Base-by-base conservation (phyloP, 2,888 invertebrate species). In the Mayetiola destructor region DNA sequence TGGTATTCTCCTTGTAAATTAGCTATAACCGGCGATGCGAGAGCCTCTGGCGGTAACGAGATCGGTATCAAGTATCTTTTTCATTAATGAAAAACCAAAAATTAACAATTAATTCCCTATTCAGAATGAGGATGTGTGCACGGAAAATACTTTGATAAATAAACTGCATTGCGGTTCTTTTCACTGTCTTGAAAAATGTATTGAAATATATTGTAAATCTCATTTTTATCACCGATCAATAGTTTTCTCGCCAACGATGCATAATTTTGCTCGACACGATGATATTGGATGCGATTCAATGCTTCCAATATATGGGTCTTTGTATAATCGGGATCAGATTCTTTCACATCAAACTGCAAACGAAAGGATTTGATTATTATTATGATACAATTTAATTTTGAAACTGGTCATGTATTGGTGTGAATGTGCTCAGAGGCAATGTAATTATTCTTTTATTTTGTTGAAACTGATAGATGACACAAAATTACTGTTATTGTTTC, bases 91-190 rank as follows among this genome's bases (percentile, higher is more conserved):
- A 36, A 29, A 20, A n/a, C n/a, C n/a, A n/a, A n/a, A n/a, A n/a
- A n/a, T n/a, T n/a, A n/a, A n/a, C n/a, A n/a, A n/a, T n/a, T n/a
- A n/a, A n/a, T n/a, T n/a, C n/a, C n/a, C n/a, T n/a, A n/a, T n/a
- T n/a, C n/a, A n/a, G n/a, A n/a, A n/a, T n/a, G n/a, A n/a, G n/a
- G n/a, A n/a, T n/a, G n/a, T n/a, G n/a, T n/a, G n/a, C n/a, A n/a
- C n/a, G n/a, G 8, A 36, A 4, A n/a, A n/a, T 48, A 48, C 48
- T 48, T 48, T 23, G 90, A 86, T 56, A 92, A 76, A 72, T 93
- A 93, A 0, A 88, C 88, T 56, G 91, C 77, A 64, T 88, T 88
- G 67, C 82, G 82, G 29, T 88, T 80, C 62, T 85, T 81, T 2
- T 83, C 80, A 59, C 82, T 77, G 63, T 85, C 82, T 14, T 78